Percentiles rank a stretch among this genome's conserved stretches.
phyloP scores from a whole-genome alignment of 1,140 invertebrate genomes.

The Bilobella aurantiaca region DNA sequence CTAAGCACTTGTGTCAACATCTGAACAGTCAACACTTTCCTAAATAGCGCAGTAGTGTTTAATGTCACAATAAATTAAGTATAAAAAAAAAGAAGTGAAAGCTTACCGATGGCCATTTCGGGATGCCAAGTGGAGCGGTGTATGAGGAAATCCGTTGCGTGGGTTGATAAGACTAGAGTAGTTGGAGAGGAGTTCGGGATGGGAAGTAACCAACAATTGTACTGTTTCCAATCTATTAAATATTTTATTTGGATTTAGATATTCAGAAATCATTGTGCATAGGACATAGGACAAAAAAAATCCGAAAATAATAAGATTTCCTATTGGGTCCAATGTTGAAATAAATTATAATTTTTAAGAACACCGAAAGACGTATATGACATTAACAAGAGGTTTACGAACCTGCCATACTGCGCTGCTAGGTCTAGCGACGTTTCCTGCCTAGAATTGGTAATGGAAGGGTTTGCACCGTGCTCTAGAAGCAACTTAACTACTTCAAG shows the following conservation, averaged over 20 bases:
- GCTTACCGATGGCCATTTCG: constrained; percentile 82
- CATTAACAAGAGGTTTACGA: constrained; percentile 4
- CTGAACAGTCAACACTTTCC: no score
- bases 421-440: constrained; percentile 88
- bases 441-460: constrained; percentile 72
- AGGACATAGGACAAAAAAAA: no score
- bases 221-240: constrained; percentile 78
- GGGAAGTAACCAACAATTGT: constrained; percentile 65
- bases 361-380: no score
- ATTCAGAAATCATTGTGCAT: no score
- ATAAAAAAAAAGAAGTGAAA: not conserved
- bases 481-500: constrained; percentile 76
- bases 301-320: no score
- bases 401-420: constrained; percentile 83
- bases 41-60: no score
- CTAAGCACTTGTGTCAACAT: no score
- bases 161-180: constrained; percentile 43
- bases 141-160: constrained; percentile 56
- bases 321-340: no score
- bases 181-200: constrained; percentile 64
- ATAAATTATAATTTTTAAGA: no score
- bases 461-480: constrained; percentile 76
- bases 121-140: constrained; percentile 85
- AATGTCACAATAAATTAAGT: no score
- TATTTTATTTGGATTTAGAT: no score